Evolutionary conservation across 2,113 vertebrate genomes (phyloP).

Genomic region (Bothrops jararaca): DNA sequence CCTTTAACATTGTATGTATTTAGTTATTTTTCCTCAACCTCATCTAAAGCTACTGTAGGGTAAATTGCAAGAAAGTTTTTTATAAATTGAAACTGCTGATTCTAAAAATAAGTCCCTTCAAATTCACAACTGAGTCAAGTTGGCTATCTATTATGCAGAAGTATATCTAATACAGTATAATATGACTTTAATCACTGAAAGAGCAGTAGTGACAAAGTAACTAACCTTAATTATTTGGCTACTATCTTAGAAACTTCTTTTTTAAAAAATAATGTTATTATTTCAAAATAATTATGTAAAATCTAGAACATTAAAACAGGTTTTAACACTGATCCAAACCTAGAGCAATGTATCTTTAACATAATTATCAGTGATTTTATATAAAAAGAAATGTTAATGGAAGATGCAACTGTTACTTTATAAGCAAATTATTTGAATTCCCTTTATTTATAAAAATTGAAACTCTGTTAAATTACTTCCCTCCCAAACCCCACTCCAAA

Average conservation of each 20-base stretch:
- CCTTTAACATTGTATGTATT: background rate
- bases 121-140: background rate
- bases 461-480: background rate
- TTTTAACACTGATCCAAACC: background rate
- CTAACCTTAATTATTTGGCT: background rate
- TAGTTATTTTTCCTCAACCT: background rate
- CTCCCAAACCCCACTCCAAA: background rate
- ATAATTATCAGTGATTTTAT: background rate
- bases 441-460: background rate
- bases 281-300: background rate
- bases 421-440: slow-evolving; percentile 12
- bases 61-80: background rate
- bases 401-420: slow-evolving; percentile 22
- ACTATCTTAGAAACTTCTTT: background rate
- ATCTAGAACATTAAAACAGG: background rate
- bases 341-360: slow-evolving; percentile 3
- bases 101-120: background rate
- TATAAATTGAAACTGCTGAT: background rate
- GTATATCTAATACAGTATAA: background rate
- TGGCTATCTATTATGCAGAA: background rate
- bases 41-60: background rate
- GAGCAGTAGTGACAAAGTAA: background rate
- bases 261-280: background rate
- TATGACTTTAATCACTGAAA: background rate
- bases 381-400: background rate